Evolutionary conservation across 92 coral and sea anemone species (phyloP), one percentile per base, ranked within the genome.

Genomic region (Pocillopora meandrina): DNA sequence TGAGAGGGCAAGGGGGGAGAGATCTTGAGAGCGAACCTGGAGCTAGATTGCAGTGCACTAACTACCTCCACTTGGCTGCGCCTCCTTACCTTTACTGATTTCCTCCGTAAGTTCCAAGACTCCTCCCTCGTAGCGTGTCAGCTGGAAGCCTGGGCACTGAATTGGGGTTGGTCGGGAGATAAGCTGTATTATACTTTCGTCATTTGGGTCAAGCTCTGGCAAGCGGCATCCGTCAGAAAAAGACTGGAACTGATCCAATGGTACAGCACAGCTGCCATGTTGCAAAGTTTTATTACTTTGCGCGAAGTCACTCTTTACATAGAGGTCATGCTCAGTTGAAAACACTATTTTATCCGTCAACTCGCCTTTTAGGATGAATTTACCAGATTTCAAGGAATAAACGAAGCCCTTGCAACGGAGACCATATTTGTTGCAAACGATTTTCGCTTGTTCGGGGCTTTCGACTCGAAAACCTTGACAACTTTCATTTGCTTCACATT

Each of bases 181-280:
- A 58, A 76, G 88, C 86, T 90, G 84, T 85, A 90, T 87, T 16
- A 96, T 91, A 74, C 78, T 75, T 21, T 74, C 90, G 76, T 96
- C 87, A 68, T 89, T 92, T 17, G 99, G 98, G 87, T 96, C 94
- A 88, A 94, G 87, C 79, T 87, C 93, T 2, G 95, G 91, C 20
- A 96, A 67, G 49, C 67, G 90, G 78, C 99, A 96, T 35, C 80
- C 87, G 18, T 81, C 84, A 19, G 86, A 68, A 3, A 60, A 26
- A 62, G 85, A 84, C 36, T 87, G 76, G 59, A 60, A 49, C 58
- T 70, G 65, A 13, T 85, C 90, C 26, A 86, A 82, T 14, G 88
- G 80, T 31, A 94, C 90, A 2, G 94, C 95, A 56, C 99, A 96
- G 21, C 85, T 87, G 13, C 57, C 78, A 71, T 80, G 75, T 90